These are phyloP conservation scores for Heliconius ethilla DNA, from an alignment of 2,888 invertebrate species.

Conservation along the genomic window DNA sequence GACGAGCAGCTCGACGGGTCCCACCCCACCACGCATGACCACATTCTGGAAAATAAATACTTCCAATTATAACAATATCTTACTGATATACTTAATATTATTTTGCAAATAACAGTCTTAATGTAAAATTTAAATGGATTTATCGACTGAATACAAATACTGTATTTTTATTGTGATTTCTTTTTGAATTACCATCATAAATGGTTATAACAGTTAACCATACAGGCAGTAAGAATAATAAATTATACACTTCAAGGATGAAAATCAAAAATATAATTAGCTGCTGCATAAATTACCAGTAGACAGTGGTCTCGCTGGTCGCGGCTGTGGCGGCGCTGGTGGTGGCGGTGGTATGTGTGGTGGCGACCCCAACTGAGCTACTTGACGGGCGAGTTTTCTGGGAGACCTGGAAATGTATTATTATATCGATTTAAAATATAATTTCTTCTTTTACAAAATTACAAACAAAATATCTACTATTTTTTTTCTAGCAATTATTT, in stretches of 20 bases:
- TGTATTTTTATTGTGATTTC: too few species aligned
- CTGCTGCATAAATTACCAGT: slow-evolving; percentile 20
- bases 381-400: slow-evolving; percentile 68
- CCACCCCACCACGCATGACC: slow-evolving; percentile 50
- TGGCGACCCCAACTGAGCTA: slow-evolving; percentile 70
- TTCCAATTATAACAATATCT: not conserved
- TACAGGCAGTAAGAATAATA: too few species aligned
- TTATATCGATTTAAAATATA: not conserved
- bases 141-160: too few species aligned
- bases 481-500: too few species aligned
- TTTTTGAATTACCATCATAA: too few species aligned
- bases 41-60: slow-evolving; percentile 41
- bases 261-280: too few species aligned
- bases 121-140: too few species aligned
- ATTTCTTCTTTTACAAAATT: not conserved
- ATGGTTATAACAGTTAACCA: too few species aligned
- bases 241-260: too few species aligned
- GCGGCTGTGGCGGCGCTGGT: slow-evolving; percentile 41
- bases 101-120: not conserved
- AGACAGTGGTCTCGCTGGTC: slow-evolving; percentile 26
- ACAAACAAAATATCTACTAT: too few species aligned
- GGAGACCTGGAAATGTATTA: slow-evolving; percentile 54
- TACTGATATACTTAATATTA: not conserved
- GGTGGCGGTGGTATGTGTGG: slow-evolving; percentile 49
- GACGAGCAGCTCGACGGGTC: slow-evolving; percentile 47